Evolutionary conservation across 2,888 invertebrate species (phyloP).

Genomic region (Stomorhina lunata): DNA sequence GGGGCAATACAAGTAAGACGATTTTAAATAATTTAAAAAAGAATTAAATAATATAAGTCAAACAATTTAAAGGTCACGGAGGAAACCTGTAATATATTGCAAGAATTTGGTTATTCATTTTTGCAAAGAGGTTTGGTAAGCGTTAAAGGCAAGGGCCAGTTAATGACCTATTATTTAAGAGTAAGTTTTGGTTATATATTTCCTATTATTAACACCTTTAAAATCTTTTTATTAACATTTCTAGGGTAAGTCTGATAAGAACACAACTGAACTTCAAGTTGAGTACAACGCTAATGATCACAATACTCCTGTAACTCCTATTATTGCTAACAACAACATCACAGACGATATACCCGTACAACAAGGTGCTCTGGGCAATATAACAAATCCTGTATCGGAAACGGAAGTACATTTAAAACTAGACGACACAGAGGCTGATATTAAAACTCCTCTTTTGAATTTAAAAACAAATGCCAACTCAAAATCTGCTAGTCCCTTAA

Average conservation of each 20-base stretch:
- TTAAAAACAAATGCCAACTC: conserved; percentile 69
- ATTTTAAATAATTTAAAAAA: not conserved
- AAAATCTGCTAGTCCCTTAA: conserved; percentile 66
- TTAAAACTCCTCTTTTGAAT: conserved; percentile 76
- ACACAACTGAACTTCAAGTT: conserved; percentile 53
- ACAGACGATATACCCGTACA: conserved; percentile 65
- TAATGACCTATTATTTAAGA: conserved; percentile 95
- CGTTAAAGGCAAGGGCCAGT: conserved; percentile 98
- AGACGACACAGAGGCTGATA: conserved; percentile 72
- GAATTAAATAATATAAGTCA: not conserved
- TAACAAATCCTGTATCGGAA: conserved; percentile 51
- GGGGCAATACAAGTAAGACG: conserved; percentile 92
- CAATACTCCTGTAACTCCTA: conserved; percentile 6
- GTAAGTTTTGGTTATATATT: conserved; percentile 77
- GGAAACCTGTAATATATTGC: conserved; percentile 94
- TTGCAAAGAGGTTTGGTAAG: conserved; percentile 96
- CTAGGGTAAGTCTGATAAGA: conserved; percentile 71
- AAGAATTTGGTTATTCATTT: conserved; percentile 94
- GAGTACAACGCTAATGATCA: conserved; percentile 48
- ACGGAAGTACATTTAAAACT: conserved; percentile 48
- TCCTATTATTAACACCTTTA: not conserved
- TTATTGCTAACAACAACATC: not conserved
- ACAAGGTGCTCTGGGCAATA: conserved; percentile 49
- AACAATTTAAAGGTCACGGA: conserved; percentile 89
- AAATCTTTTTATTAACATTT: not conserved